Evolutionary conservation across 2,113 vertebrate genomes (phyloP).

Genomic region (Columba livia): DNA sequence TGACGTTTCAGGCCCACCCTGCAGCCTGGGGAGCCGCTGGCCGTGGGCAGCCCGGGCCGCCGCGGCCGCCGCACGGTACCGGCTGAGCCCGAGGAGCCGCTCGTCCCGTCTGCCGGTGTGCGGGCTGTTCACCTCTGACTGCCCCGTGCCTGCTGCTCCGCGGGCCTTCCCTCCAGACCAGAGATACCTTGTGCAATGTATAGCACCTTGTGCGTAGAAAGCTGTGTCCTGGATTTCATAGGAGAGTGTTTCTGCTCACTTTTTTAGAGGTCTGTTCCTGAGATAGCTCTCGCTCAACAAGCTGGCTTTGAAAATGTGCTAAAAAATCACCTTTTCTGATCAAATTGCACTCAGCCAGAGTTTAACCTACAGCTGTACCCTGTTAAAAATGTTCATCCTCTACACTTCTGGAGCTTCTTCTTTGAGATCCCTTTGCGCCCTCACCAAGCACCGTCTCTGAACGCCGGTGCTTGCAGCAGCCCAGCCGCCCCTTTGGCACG

Average conservation of each 20-base stretch:
- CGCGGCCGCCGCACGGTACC: not conserved
- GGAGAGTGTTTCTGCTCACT: not conserved
- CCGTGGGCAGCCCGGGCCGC: accelerated
- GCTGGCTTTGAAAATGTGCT: not conserved
- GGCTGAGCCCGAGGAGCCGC: not conserved
- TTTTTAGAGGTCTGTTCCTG: not conserved
- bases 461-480: not conserved
- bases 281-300: not conserved
- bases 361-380: not conserved
- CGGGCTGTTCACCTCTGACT: not conserved
- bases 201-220: not conserved
- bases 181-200: not conserved
- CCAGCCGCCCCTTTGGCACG: not conserved
- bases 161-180: not conserved
- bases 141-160: not conserved
- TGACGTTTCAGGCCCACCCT: too few species aligned
- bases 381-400: not conserved
- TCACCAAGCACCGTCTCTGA: not conserved
- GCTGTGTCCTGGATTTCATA: not conserved
- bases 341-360: not conserved
- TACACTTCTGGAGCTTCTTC: not conserved
- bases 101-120: not conserved
- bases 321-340: not conserved
- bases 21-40: not conserved
- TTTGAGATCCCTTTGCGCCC: not conserved